A percentile compares a stretch with the other conserved stretches of the same genome.
Conservation (phyloP, 2,888 invertebrate genomes). For the Agrypnus murinus region DNA sequence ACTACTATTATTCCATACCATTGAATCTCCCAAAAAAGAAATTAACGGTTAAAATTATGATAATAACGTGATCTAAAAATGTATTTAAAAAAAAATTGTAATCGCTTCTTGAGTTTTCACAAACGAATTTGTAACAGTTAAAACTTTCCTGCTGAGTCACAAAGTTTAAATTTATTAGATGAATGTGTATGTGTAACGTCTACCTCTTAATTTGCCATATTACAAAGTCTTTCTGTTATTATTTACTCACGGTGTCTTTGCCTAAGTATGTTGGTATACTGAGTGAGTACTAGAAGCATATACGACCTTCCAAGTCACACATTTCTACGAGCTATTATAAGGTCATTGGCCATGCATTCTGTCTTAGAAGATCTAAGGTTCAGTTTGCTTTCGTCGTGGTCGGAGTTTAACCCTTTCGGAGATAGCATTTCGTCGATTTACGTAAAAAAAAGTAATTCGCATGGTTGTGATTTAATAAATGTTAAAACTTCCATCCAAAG, state of each 20-base stretch:
- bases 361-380: constrained; percentile 63
- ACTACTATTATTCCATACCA: too few species aligned
- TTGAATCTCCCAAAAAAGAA: not conserved
- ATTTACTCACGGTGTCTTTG: constrained; percentile 35
- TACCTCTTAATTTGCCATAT: constrained; percentile 43
- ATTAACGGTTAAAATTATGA: not conserved
- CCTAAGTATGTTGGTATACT: constrained; percentile 41
- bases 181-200: constrained; percentile 19
- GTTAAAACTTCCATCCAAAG: constrained; percentile 55
- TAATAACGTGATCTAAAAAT: not conserved
- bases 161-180: constrained; percentile 21
- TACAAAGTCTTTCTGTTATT: constrained; percentile 34
- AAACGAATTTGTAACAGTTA: constrained; percentile 11
- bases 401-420: constrained; percentile 49
- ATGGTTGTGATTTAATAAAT: constrained; percentile 50
- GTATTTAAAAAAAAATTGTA: not conserved
- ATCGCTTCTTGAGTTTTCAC: not conserved
- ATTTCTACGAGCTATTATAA: constrained; percentile 62
- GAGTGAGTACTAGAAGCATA: constrained; percentile 44
- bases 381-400: constrained; percentile 58
- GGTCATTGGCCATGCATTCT: constrained; percentile 67
- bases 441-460: constrained; percentile 34
- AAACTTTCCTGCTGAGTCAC: constrained; percentile 3
- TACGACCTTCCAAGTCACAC: constrained; percentile 62
- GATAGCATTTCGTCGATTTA: constrained; percentile 40